These are phyloP conservation scores for Phalacrocorax pelagicus DNA, from an alignment of 2,113 vertebrate genomes.

Conservation along the genomic window DNA sequence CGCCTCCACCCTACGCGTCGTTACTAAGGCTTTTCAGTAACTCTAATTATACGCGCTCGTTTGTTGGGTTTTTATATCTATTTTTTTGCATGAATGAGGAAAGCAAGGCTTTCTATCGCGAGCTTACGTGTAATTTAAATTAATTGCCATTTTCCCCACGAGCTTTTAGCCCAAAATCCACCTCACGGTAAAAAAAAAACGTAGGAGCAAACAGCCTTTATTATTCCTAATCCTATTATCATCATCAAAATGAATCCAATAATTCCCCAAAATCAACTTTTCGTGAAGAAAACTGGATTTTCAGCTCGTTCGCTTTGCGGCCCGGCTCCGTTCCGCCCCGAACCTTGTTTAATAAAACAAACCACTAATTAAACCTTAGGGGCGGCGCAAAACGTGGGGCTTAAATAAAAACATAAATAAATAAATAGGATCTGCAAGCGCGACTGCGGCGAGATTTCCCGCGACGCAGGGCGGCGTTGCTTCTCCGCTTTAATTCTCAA, in stretches of 20 bases:
- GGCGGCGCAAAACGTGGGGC: neutral
- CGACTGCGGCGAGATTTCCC: neutral
- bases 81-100: no score
- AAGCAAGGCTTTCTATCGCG: neutral
- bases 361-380: no score
- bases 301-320: neutral
- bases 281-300: neutral
- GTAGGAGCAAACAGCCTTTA: neutral
- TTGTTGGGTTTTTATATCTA: neutral
- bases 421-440: no score
- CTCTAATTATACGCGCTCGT: no score
- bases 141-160: neutral
- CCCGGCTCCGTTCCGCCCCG: neutral
- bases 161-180: neutral
- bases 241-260: neutral
- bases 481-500: neutral
- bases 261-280: neutral
- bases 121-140: no score
- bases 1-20: neutral
- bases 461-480: accelerated
- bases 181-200: neutral
- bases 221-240: neutral
- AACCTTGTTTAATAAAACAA: no score
- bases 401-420: no score
- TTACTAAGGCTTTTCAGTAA: accelerated